Evolutionary conservation across 2,113 vertebrate species (phyloP).

Genomic region (Pogona vitticeps): DNA sequence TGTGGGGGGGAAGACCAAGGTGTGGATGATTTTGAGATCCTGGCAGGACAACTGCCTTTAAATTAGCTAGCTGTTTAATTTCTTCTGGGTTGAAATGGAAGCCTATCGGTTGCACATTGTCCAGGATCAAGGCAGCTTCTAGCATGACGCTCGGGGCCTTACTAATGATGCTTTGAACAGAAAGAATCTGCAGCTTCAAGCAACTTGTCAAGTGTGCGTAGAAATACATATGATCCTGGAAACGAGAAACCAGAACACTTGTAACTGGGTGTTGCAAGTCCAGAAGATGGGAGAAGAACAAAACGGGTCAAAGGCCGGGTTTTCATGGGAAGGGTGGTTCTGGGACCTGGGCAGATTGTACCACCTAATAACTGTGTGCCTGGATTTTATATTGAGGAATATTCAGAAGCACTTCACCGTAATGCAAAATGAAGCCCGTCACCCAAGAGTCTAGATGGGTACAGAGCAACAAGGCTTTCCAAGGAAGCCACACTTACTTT

Average conservation of each 20-base stretch:
- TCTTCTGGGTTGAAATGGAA: too few species aligned
- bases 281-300: background rate
- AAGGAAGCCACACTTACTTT: constrained; percentile 79
- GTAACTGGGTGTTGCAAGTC: background rate
- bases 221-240: too few species aligned
- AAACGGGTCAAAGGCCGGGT: background rate
- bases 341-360: background rate
- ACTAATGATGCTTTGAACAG: too few species aligned
- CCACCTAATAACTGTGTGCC: background rate
- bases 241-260: background rate
- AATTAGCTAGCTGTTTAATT: too few species aligned
- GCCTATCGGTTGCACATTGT: too few species aligned
- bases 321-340: too few species aligned
- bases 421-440: background rate
- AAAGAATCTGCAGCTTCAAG: too few species aligned
- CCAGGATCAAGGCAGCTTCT: too few species aligned
- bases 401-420: background rate
- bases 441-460: background rate
- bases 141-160: background rate
- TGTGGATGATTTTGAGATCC: too few species aligned
- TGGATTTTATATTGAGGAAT: background rate
- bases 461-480: background rate
- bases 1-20: too few species aligned
- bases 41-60: too few species aligned
- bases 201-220: too few species aligned